Base-by-base conservation (phyloP, 2,113 vertebrate species). In the Esox niger region DNA sequence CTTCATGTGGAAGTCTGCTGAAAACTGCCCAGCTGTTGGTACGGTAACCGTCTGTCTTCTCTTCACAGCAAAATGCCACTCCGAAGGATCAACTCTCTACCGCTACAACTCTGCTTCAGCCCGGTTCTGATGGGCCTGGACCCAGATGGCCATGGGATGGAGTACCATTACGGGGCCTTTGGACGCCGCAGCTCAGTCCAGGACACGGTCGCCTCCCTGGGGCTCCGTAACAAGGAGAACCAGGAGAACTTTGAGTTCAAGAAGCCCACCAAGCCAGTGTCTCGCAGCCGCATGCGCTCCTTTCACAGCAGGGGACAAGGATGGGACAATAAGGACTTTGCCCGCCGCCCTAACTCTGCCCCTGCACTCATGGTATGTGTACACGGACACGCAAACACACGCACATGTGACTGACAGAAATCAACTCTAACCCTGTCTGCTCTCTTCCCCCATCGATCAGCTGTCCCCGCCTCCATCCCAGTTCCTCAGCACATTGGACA, bases 161-260 rank as follows among this genome's bases (percentile, higher is more conserved):
- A 89, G 0, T 73, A 86, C n/a, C 90, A 91, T 6, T 88, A 84
- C 0, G 91, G 94, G 4, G 70, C 86, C 63, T 95, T 95, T 32
- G 66, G 91, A 62, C 88, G 88, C 2, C 81, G 43, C 3, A 73
- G 33, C 0, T n/a, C 75, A 43, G 38, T 15, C 23, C 66, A 66
- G 0, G 29, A 21, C 7, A 26, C 62, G 0, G 26, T 47, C 13
- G 66, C 78, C 8, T 9, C 49, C 23, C 78, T 74, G 2, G 60
- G 58, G 64, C 23, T 88, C 0, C 68, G 91, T 25, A 92, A 98
- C 77, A 98, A 98, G 80, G 96, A 99, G 77, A 99, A 98, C 20
- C 77, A 98, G 97, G 94, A 95, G 74, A 77, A 86, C 0, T 98
- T 98, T 89, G 94, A 98, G 71, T 99, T 99, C 80, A 99, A 99